phyloP scores from a whole-genome alignment of 2,888 invertebrate genomes.

The Cerceris ruficornis region DNA sequence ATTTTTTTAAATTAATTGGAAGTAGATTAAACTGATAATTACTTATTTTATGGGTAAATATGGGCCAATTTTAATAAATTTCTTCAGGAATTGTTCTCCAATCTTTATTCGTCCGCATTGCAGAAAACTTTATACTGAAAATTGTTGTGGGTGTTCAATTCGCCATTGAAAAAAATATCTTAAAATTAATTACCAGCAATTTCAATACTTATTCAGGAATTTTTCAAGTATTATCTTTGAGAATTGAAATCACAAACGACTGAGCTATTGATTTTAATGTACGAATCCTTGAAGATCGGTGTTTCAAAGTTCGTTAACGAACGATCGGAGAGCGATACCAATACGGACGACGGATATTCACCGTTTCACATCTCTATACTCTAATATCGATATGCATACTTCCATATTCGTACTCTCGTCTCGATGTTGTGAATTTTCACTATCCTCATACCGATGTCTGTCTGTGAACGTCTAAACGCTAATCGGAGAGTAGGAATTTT shows the following conservation, averaged over 20 bases:
- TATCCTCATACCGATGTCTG: conserved; percentile 25
- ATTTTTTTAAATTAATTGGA: background rate
- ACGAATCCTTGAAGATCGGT: no score
- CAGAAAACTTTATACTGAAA: no score
- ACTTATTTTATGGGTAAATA: background rate
- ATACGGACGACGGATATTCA: no score
- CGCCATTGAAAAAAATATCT: background rate
- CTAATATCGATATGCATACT: background rate
- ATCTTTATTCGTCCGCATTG: no score
- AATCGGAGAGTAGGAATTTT: conserved; percentile 20
- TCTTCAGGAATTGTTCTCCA: no score
- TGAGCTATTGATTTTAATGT: no score
- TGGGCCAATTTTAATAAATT: background rate
- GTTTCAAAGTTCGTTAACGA: no score
- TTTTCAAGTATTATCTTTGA: no score
- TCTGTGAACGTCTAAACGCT: conserved; percentile 31
- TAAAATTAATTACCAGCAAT: background rate
- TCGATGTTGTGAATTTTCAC: conserved; percentile 64
- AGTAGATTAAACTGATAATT: background rate
- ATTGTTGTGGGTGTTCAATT: no score
- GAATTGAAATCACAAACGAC: no score
- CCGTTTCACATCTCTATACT: background rate
- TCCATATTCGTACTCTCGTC: conserved; percentile 1
- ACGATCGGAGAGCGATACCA: no score
- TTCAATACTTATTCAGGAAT: background rate